phyloP scores from a whole-genome alignment of 2,113 vertebrate species.

The Python bivittatus region DNA sequence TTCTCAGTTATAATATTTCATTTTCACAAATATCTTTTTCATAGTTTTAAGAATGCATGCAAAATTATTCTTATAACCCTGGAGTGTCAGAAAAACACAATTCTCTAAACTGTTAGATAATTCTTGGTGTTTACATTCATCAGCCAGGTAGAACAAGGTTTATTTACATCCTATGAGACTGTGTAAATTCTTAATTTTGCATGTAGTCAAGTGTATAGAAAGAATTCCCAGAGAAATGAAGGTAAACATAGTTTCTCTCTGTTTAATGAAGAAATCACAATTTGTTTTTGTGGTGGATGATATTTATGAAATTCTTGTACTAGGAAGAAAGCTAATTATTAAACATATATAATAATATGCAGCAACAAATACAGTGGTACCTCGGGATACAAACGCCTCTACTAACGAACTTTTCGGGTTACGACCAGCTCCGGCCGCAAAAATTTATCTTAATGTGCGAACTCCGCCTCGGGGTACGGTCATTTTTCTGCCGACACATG shows the following conservation, averaged over 20 bases:
- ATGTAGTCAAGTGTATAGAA: neutral
- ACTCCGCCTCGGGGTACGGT: too few species aligned
- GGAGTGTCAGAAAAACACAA: neutral
- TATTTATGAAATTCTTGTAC: neutral
- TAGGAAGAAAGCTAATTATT: neutral
- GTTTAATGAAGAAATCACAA: neutral
- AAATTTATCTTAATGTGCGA: too few species aligned
- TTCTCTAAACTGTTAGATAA: neutral
- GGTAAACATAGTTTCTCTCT: neutral
- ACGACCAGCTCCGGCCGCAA: too few species aligned
- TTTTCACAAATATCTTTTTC: neutral
- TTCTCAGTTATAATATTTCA: neutral
- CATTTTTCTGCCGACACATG: too few species aligned
- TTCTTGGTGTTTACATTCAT: neutral
- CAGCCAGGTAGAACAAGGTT: neutral
- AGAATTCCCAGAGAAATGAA: neutral
- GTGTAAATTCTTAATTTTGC: neutral
- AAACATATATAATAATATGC: neutral
- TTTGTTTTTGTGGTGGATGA: neutral
- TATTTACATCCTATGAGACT: neutral
- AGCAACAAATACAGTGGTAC: neutral
- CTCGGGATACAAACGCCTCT: too few species aligned
- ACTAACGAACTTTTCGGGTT: too few species aligned
- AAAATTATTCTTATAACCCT: neutral
- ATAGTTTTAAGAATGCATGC: neutral